Conservation (phyloP, 2,113 vertebrate species). For the Hippoglossus stenolepis region DNA sequence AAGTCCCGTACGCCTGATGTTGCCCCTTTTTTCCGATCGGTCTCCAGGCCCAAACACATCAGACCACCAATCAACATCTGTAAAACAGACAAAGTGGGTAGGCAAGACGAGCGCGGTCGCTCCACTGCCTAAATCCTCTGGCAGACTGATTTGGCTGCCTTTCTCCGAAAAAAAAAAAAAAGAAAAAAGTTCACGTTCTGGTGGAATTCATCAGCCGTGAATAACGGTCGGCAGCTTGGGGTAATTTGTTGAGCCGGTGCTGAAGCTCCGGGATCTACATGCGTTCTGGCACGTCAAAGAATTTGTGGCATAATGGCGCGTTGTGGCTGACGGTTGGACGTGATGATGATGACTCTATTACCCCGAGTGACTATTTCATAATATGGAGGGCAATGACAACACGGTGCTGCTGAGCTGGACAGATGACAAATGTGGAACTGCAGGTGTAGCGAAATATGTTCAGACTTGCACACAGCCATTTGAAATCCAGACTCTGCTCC, state of each 20-base stretch:
- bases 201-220: conserved; percentile 15
- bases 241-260: neutral
- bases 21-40: conserved; percentile 17
- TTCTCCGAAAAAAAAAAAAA: neutral
- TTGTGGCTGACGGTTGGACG: conserved; percentile 10
- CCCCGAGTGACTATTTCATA: conserved; percentile 43
- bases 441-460: neutral
- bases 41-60: conserved; percentile 8
- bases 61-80: conserved; percentile 22
- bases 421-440: conserved; percentile 27
- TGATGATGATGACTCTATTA: conserved; percentile 42
- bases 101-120: neutral
- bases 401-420: neutral
- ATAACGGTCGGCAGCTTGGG: neutral
- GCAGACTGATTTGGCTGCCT: neutral
- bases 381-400: conserved; percentile 32
- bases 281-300: neutral
- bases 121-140: conserved; percentile 9
- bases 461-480: neutral
- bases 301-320: conserved; percentile 18
- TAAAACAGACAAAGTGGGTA: conserved; percentile 24
- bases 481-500: too few species aligned
- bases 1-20: conserved; percentile 21
- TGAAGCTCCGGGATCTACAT: neutral
- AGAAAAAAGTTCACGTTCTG: conserved; percentile 6